Percentiles rank a stretch among this genome's conserved stretches.
phyloP scores from a whole-genome alignment of 2,113 vertebrate genomes.

The Tragulus kanchil region DNA sequence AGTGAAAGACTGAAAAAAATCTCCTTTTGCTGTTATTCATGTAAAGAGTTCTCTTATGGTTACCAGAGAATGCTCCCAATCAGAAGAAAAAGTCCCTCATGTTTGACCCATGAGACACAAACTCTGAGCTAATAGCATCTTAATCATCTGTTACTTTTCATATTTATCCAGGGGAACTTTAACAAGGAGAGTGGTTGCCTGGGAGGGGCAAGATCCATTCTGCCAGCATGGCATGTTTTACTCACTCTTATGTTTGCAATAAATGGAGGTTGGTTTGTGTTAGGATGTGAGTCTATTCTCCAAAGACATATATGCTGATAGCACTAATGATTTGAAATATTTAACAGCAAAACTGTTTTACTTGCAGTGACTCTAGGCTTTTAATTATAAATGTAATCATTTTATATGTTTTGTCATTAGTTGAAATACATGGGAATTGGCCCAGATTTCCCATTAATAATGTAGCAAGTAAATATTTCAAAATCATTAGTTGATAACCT shows the following conservation, averaged over 20 bases:
- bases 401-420: slow-evolving; percentile 73
- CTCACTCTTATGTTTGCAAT: neutral
- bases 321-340: slow-evolving; percentile 73
- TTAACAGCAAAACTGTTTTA: slow-evolving; percentile 76
- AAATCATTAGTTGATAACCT: slow-evolving; percentile 74
- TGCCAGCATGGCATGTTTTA: slow-evolving; percentile 70
- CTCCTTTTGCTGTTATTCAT: neutral
- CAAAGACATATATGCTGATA: slow-evolving; percentile 64
- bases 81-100: neutral
- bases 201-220: slow-evolving; percentile 52
- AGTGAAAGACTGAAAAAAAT: neutral
- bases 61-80: neutral
- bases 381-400: slow-evolving; percentile 74
- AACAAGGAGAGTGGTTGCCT: neutral
- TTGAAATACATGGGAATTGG: slow-evolving; percentile 68
- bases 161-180: neutral
- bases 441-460: slow-evolving; percentile 74
- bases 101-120: neutral
- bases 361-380: slow-evolving; percentile 73
- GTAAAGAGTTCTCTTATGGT: neutral
- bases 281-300: slow-evolving; percentile 62
- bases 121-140: neutral
- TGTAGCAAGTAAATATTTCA: slow-evolving; percentile 71
- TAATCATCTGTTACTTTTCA: neutral
- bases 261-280: slow-evolving; percentile 73